Conservation (phyloP, 2,113 vertebrate genomes). For the Manacus vitellinus region DNA sequence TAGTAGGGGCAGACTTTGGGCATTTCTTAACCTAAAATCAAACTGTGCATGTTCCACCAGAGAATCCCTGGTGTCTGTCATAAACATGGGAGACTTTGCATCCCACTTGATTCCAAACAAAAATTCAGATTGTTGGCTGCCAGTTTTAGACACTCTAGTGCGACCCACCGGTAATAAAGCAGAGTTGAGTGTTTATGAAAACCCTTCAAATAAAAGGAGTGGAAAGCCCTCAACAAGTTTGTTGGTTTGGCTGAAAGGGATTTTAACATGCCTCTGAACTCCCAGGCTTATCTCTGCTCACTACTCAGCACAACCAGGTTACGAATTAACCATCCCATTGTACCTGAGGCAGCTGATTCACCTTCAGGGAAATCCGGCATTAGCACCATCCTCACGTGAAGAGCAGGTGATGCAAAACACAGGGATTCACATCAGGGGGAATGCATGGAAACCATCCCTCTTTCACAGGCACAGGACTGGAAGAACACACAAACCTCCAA, state of each 20-base stretch:
- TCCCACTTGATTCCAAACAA: not conserved
- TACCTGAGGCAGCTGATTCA: not conserved
- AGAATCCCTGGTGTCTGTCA: not conserved
- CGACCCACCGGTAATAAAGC: not conserved
- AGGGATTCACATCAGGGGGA: not conserved
- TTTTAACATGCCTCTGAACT: not conserved
- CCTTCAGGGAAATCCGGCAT: not conserved
- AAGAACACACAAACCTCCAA: not conserved
- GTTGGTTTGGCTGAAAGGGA: not conserved
- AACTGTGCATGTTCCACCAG: not conserved
- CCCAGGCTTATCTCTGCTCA: not conserved
- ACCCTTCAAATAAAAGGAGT: not conserved
- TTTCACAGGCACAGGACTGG: not conserved
- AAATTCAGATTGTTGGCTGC: not conserved
- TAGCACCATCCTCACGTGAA: not conserved
- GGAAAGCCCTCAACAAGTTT: not conserved
- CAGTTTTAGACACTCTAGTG: not conserved
- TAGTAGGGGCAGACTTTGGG: not conserved
- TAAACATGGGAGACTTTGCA: not conserved
- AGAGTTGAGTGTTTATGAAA: not conserved
- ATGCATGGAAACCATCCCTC: not conserved
- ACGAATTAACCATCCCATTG: slow-evolving; percentile 28
- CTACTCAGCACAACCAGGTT: not conserved
- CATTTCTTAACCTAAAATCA: not conserved
- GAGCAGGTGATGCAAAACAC: not conserved